Evolutionary conservation across 2,797 vertebrate genomes (phyloP), one percentile per base, ranked within the genome.

Genomic region (Clarias platycephalus): DNA sequence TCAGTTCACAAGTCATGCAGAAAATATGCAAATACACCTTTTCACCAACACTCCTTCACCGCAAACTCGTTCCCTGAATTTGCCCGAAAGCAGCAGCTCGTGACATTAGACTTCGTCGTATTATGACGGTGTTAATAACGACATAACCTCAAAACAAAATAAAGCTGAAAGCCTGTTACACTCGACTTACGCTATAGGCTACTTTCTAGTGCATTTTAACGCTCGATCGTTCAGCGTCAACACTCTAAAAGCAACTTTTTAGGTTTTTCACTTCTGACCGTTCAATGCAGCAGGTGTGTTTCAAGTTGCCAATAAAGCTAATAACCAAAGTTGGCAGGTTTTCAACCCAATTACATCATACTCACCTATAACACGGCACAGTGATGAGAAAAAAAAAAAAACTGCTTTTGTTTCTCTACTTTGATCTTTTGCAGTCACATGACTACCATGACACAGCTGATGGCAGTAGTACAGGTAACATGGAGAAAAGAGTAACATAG

Each of bases 1-100:
- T 80, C 44, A 70, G 83, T 70, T 68, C 5, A 55, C 28, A 49
- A 76, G 75, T 72, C 84, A 88, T 40, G 55, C 74, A 75, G 60
- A 75, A 57, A 67, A 80, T 60, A 55, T 49, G 44, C 10, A 28
- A 83, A 66, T 16, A 44, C 62, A 84, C 8, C 62, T 57, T 44
- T 44, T 80, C 22, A 16, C 22, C 12, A 66, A 53, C 53, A 53
- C 9, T n/a, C 20, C 26, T 53, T 24, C n/a, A 3, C n/a, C 4
- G 16, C 16, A 64, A 49, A 80, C 77, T 10, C 4, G 15, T 40
- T 26, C 6, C 60, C 13, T 26, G 58, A 40, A 62, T 58, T n/a
- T 7, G 22, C 15, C 5, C 7, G 37, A 20, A n/a, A 44, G 77
- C 24, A 12, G 22, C 60, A 8, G 15, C 60, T 12, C 7, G 7